Conservation (phyloP, 2,888 invertebrate species). For the Eupithecia inturbata region DNA sequence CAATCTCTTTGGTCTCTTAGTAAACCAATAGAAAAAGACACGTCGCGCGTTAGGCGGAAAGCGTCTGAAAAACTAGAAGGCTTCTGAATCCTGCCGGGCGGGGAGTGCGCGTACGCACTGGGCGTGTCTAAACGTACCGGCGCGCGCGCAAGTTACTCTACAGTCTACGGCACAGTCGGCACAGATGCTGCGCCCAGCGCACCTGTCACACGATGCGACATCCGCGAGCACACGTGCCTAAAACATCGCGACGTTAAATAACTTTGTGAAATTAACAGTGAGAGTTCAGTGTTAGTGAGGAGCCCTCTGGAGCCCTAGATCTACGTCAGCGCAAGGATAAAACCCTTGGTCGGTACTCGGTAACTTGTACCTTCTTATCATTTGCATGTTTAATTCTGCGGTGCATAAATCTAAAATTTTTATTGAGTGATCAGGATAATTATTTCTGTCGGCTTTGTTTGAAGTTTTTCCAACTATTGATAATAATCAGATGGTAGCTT, state of each 20-base stretch:
- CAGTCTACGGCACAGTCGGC: conserved; percentile 61
- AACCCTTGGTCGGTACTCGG: conserved; percentile 75
- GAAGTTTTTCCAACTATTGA: not conserved
- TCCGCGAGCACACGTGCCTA: conserved; percentile 50
- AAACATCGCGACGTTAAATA: conserved; percentile 45
- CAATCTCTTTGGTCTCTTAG: not conserved
- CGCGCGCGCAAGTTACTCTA: conserved; percentile 36
- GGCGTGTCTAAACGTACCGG: conserved; percentile 58
- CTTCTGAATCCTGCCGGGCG: conserved; percentile 69
- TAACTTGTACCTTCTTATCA: not conserved
- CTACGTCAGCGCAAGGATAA: conserved; percentile 64
- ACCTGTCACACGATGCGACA: conserved; percentile 62
- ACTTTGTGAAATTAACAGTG: conserved; percentile 69
- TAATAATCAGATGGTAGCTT: not conserved
- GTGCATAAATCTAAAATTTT: not conserved
- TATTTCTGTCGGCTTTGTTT: not conserved
- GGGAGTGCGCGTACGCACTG: conserved; percentile 73
- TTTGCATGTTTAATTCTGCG: not conserved
- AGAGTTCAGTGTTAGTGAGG: conserved; percentile 71
- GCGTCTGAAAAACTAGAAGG: conserved; percentile 60
- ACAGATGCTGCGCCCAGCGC: conserved; percentile 78
- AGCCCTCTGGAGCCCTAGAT: conserved; percentile 51
- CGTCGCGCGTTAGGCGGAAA: conserved; percentile 46
- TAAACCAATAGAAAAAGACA: conserved; percentile 28
- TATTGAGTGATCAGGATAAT: not conserved